Percentiles rank a stretch among this genome's conserved stretches.
Evolutionary conservation across 2,888 invertebrate genomes (phyloP).

Genomic region (Chymomyza amoena): DNA sequence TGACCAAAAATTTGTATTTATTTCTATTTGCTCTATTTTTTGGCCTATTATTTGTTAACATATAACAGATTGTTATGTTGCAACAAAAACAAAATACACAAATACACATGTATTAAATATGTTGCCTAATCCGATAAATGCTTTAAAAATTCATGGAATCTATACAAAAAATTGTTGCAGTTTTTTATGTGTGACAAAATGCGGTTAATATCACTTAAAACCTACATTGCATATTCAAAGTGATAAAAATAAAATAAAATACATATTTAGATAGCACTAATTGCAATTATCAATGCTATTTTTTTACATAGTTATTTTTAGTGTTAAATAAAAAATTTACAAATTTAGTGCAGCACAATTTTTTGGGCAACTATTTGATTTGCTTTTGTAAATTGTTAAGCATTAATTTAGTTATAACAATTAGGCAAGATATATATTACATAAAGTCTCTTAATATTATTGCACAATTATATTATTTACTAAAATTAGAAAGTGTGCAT

Average conservation of each 20-base stretch:
- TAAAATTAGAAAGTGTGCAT: too few relatives aligned
- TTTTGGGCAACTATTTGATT: too few relatives aligned
- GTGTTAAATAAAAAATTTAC: background rate
- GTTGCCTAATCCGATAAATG: slow-evolving; percentile 1
- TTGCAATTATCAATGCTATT: background rate
- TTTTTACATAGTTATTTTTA: background rate
- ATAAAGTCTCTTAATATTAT: too few relatives aligned
- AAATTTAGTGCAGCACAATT: too few relatives aligned
- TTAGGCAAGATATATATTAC: too few relatives aligned
- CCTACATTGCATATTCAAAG: background rate
- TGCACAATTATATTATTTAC: too few relatives aligned
- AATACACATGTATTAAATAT: background rate
- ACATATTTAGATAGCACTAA: background rate
- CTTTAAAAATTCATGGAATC: background rate
- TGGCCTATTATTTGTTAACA: background rate
- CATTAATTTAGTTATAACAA: too few relatives aligned
- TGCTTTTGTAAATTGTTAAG: too few relatives aligned
- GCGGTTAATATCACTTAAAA: background rate
- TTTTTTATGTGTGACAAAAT: background rate
- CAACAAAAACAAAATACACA: background rate
- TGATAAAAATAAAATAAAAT: background rate
- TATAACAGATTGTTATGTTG: background rate
- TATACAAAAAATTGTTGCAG: background rate
- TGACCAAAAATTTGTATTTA: background rate
- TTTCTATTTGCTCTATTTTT: background rate